These are phyloP conservation scores for Penaeus chinensis DNA, from an alignment of 1,140 invertebrate genomes.

Conservation along the genomic window DNA sequence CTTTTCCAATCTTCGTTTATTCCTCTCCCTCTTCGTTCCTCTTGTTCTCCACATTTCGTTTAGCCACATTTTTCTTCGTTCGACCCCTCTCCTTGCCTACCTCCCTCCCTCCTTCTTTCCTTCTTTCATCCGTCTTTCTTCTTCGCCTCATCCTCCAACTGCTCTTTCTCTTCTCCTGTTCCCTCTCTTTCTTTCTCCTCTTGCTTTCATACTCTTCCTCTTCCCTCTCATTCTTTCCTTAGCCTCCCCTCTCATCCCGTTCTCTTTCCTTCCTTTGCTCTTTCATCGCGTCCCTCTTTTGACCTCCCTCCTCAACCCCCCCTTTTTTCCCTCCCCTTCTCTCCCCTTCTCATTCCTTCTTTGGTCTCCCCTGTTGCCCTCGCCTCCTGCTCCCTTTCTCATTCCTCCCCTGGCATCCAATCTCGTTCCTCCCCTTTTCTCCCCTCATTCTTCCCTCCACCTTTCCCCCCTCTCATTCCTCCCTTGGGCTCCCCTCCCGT, in stretches of 20 bases:
- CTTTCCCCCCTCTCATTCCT: background rate
- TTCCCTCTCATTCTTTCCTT: background rate
- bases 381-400: too few relatives aligned
- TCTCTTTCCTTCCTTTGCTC: background rate
- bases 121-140: background rate
- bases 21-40: background rate
- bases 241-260: background rate
- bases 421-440: background rate
- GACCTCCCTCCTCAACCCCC: too few relatives aligned
- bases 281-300: background rate
- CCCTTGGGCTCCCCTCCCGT: background rate
- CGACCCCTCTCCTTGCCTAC: too few relatives aligned
- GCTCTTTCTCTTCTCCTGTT: background rate
- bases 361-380: background rate
- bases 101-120: background rate
- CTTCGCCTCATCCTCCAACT: background rate
- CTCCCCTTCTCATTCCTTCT: background rate
- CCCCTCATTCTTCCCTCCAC: background rate
- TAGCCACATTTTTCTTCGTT: background rate
- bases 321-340: background rate
- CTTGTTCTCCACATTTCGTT: background rate
- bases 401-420: background rate
- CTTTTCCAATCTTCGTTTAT: background rate
- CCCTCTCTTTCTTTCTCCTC: background rate
- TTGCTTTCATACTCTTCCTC: background rate